A percentile compares a stretch with the other conserved stretches of the same genome.
phyloP scores from a whole-genome alignment of 1,140 invertebrate species.

The Pomacea maculata region DNA sequence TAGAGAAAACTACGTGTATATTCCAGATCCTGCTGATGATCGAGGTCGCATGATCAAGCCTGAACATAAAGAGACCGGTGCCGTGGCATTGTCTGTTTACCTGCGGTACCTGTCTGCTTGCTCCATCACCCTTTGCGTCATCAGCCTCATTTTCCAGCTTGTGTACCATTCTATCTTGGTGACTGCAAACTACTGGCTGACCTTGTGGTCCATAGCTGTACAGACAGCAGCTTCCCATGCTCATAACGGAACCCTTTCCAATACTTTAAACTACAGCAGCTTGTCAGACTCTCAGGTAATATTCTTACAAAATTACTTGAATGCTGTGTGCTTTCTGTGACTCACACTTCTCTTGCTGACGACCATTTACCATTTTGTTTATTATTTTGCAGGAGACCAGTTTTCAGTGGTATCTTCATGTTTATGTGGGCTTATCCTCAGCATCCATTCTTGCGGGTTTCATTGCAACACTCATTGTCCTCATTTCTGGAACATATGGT shows the following conservation, averaged over 20 bases:
- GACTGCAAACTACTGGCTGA: conserved; percentile 47
- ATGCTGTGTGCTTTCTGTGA: too few species aligned
- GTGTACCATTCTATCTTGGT: conserved; percentile 45
- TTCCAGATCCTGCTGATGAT: conserved; percentile 15
- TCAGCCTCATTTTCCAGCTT: conserved; percentile 59
- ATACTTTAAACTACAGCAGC: too few species aligned
- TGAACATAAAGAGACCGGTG: conserved; percentile 73
- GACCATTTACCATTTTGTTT: conserved; percentile 10
- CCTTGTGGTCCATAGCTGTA: conserved; percentile 41
- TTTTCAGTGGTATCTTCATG: background rate
- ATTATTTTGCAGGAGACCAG: background rate
- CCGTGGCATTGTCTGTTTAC: conserved; percentile 73
- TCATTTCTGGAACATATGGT: conserved; percentile 57
- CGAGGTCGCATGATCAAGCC: conserved; percentile 62
- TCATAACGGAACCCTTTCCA: too few species aligned
- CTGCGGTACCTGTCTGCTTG: conserved; percentile 73
- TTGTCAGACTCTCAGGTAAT: too few species aligned
- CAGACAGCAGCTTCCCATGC: too few species aligned
- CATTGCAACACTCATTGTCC: conserved; percentile 56
- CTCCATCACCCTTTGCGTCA: conserved; percentile 52
- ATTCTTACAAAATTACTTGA: too few species aligned
- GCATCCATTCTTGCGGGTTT: conserved; percentile 54
- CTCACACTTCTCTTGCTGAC: background rate
- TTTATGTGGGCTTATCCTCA: conserved; percentile 57
- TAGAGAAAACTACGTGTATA: background rate